Conservation (phyloP, 1,140 invertebrate species). For the Hyles euphorbiae region DNA sequence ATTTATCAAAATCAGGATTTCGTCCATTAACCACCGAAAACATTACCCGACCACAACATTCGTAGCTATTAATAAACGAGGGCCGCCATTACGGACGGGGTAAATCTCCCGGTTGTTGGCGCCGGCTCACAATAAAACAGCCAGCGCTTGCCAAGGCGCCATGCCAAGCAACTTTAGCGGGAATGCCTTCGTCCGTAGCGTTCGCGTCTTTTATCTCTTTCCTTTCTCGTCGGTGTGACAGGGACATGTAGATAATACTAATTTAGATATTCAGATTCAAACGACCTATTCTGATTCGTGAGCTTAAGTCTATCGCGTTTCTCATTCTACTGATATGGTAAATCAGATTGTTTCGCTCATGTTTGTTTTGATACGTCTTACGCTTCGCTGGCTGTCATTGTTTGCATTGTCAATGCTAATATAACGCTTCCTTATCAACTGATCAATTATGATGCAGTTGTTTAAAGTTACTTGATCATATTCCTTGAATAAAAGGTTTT, state of each 20-base stretch:
- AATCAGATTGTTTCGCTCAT: too few relatives aligned
- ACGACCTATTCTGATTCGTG: too few relatives aligned
- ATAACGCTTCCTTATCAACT: too few relatives aligned
- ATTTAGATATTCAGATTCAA: too few relatives aligned
- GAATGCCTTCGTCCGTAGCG: background rate
- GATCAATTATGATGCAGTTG: too few relatives aligned
- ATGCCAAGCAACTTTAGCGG: constrained; percentile 39
- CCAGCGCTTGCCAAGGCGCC: constrained; percentile 31
- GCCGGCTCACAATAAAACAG: constrained; percentile 35
- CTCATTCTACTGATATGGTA: too few relatives aligned
- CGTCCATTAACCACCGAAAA: constrained; percentile 32
- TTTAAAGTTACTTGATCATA: too few relatives aligned
- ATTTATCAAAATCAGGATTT: constrained; percentile 32
- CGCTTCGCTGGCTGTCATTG: background rate
- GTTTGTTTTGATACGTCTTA: background rate
- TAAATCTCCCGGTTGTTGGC: constrained; percentile 40
- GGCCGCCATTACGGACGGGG: constrained; percentile 34
- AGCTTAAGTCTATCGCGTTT: too few relatives aligned
- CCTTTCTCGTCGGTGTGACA: background rate
- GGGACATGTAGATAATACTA: background rate
- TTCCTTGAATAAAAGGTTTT: too few relatives aligned
- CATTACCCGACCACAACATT: constrained; percentile 34
- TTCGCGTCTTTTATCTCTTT: constrained; percentile 1
- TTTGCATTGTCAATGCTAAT: too few relatives aligned
- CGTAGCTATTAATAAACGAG: constrained; percentile 38